phyloP scores from a whole-genome alignment of 2,888 invertebrate genomes.

The Dugesia japonica region DNA sequence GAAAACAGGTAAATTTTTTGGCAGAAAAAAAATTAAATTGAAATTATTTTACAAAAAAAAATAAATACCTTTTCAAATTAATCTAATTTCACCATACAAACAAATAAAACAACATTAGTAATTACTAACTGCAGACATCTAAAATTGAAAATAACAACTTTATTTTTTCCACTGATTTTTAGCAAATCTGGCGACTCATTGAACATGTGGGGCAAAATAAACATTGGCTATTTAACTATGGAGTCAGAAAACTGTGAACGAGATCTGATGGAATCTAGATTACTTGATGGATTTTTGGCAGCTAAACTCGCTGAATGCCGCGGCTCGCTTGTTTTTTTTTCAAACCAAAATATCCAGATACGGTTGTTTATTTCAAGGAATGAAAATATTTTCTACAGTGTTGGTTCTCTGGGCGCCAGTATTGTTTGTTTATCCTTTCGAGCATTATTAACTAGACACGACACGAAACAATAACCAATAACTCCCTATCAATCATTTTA shows the following conservation, averaged over 20 bases:
- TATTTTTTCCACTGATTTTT: not conserved
- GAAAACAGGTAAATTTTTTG: not conserved
- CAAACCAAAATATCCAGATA: not conserved
- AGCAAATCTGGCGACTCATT: not conserved
- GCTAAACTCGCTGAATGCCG: not conserved
- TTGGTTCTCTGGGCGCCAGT: not conserved
- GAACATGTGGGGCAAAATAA: not conserved
- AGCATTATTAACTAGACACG: not conserved
- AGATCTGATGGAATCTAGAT: constrained; percentile 10
- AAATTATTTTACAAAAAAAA: no score
- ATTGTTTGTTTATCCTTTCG: not conserved
- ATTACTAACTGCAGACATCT: not conserved
- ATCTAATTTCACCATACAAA: no score
- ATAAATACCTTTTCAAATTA: no score
- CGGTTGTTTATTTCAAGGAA: not conserved
- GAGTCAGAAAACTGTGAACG: constrained; percentile 20
- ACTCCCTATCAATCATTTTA: not conserved
- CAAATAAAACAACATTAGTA: no score
- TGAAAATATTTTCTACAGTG: not conserved
- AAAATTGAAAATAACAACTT: no score
- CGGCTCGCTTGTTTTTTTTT: not conserved
- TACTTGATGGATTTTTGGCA: constrained; percentile 11
- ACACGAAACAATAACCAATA: not conserved
- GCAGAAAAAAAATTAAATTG: no score
- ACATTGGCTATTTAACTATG: not conserved